These are phyloP conservation scores for Lates calcarifer DNA, from an alignment of 2,113 vertebrate species.

Conservation along the genomic window DNA sequence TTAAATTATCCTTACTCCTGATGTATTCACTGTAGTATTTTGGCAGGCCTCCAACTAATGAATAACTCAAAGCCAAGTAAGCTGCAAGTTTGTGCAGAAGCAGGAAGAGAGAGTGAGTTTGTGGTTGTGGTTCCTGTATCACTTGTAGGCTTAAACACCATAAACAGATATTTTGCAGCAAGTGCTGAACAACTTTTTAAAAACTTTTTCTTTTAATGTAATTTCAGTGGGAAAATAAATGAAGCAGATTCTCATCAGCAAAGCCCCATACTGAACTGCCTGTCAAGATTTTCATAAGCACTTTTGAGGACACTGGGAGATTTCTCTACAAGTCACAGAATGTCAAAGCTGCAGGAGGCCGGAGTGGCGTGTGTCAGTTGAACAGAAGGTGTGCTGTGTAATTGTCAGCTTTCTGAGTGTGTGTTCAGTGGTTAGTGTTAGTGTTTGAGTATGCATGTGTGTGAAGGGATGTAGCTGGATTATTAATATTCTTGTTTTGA, in stretches of 20 bases:
- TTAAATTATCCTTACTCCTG: background rate
- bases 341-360: background rate
- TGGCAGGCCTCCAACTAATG: background rate
- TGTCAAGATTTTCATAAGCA: background rate
- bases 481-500: background rate
- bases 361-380: background rate
- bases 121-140: background rate
- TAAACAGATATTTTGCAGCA: background rate
- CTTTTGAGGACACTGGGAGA: background rate
- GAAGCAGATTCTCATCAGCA: background rate
- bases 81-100: background rate
- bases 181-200: background rate
- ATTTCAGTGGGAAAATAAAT: background rate
- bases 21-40: background rate
- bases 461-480: background rate
- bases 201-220: background rate
- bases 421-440: background rate
- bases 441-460: background rate
- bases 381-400: background rate
- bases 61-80: background rate
- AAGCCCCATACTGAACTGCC: background rate
- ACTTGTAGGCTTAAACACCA: background rate
- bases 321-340: background rate
- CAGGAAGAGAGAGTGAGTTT: background rate
- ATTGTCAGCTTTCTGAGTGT: background rate